Evolutionary conservation across 1,140 invertebrate genomes (phyloP).

Genomic region (Lepidotrigona ventralis): DNA sequence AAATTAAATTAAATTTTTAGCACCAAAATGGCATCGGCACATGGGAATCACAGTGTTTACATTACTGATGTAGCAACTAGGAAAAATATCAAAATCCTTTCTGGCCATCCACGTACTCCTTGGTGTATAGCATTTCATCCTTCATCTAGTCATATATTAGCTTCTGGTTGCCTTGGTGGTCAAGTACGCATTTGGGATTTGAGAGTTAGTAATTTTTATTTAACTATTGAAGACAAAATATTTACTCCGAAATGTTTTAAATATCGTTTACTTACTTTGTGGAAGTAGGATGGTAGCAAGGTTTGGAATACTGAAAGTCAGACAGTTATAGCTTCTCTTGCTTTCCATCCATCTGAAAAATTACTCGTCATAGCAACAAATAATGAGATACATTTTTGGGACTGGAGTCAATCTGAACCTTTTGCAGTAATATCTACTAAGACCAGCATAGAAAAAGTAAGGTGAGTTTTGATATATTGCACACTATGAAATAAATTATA

Average conservation of each 20-base stretch:
- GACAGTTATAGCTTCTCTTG: slow-evolving; percentile 90
- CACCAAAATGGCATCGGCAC: slow-evolving; percentile 92
- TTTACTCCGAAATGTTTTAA: neutral
- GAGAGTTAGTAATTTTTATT: slow-evolving; percentile 83
- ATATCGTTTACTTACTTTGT: slow-evolving; percentile 5
- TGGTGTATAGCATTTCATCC: slow-evolving; percentile 96
- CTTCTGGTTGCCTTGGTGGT: slow-evolving; percentile 93
- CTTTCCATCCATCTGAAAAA: slow-evolving; percentile 92
- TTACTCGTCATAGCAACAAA: slow-evolving; percentile 92
- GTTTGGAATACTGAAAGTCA: slow-evolving; percentile 87
- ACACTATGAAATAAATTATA: slow-evolving; percentile 25
- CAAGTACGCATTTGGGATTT: slow-evolving; percentile 96
- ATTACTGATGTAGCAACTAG: slow-evolving; percentile 90
- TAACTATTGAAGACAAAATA: neutral
- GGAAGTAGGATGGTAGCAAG: slow-evolving; percentile 89
- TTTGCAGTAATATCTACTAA: slow-evolving; percentile 86
- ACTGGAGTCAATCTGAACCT: slow-evolving; percentile 90
- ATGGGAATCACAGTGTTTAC: slow-evolving; percentile 96
- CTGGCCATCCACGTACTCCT: slow-evolving; percentile 93
- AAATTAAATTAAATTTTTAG: slow-evolving; percentile 76
- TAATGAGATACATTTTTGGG: slow-evolving; percentile 94
- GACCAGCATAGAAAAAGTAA: slow-evolving; percentile 88
- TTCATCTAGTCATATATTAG: slow-evolving; percentile 89
- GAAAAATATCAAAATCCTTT: slow-evolving; percentile 88
- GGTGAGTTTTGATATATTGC: slow-evolving; percentile 77